phyloP scores from a whole-genome alignment of 2,113 vertebrate species.

The Mesitornis unicolor region DNA sequence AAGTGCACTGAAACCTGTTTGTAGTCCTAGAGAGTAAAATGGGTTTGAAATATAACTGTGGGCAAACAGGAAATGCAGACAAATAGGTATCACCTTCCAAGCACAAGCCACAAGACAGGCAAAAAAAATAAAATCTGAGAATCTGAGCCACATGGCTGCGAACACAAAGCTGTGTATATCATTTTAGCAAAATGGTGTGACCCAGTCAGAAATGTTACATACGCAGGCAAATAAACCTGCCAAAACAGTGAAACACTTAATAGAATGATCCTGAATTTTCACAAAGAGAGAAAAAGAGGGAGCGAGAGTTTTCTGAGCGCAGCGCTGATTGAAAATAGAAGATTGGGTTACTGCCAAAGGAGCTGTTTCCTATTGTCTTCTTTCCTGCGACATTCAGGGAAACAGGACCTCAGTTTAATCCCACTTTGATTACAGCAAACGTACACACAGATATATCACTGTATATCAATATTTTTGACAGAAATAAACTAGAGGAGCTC shows the following conservation, averaged over 20 bases:
- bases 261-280: background rate
- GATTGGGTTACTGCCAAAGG: background rate
- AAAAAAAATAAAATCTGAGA: background rate
- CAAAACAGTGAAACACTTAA: background rate
- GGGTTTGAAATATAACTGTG: background rate
- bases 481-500: conserved; percentile 20
- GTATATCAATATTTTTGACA: conserved; percentile 1
- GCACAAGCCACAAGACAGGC: background rate
- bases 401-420: conserved; percentile 30
- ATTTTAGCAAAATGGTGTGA: background rate
- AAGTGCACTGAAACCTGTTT: background rate
- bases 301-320: background rate
- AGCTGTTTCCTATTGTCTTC: conserved; percentile 35
- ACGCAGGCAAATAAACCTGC: background rate
- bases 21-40: background rate
- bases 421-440: conserved; percentile 25
- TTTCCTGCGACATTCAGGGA: background rate
- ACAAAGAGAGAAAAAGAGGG: background rate
- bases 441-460: conserved; percentile 31
- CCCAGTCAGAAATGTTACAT: background rate
- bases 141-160: background rate
- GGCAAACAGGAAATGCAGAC: background rate
- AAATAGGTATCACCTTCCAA: background rate
- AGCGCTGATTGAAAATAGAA: background rate
- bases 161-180: background rate